A percentile compares a stretch with the other conserved stretches of the same genome.
phyloP scores from a whole-genome alignment of 2,797 vertebrate genomes.

The Phoebastria nigripes region DNA sequence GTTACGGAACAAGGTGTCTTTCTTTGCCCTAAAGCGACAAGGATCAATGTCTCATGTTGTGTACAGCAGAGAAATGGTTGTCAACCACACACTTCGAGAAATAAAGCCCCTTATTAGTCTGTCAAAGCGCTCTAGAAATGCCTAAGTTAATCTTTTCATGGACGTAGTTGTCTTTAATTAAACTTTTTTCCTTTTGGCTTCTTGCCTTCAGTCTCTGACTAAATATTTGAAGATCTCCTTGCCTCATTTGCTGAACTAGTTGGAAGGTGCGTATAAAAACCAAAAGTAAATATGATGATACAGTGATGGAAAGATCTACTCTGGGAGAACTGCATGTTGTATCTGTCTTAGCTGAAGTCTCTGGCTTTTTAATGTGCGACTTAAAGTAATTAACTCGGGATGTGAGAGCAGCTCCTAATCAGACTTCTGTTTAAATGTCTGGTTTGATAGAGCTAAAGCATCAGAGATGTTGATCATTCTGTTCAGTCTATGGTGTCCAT shows the following conservation, averaged over 20 bases:
- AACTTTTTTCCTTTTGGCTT: slow-evolving; percentile 35
- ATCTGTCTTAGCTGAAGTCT: not conserved
- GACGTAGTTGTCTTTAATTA: slow-evolving; percentile 48
- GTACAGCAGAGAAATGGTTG: not conserved
- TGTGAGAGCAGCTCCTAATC: not conserved
- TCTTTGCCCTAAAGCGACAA: not conserved
- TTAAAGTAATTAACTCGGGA: not conserved
- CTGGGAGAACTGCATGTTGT: not conserved
- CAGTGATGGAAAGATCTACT: not conserved
- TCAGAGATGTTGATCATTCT: not conserved
- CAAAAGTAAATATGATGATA: not conserved
- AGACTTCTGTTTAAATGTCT: not conserved
- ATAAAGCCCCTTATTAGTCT: not conserved
- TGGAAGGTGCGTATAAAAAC: not conserved
- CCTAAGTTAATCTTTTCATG: slow-evolving; percentile 11
- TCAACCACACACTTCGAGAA: not conserved
- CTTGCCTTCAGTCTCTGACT: not conserved
- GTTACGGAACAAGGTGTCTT: not conserved
- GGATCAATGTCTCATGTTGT: not conserved
- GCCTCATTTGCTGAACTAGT: not conserved
- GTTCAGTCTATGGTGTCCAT: not conserved
- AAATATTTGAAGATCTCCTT: not conserved
- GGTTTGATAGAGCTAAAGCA: not conserved
- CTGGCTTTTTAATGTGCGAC: not conserved
- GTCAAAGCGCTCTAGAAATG: slow-evolving; percentile 19